Evolutionary conservation across 2,888 invertebrate genomes (phyloP), one percentile per base, ranked within the genome.

Genomic region (Siphonodentalium dalli): DNA sequence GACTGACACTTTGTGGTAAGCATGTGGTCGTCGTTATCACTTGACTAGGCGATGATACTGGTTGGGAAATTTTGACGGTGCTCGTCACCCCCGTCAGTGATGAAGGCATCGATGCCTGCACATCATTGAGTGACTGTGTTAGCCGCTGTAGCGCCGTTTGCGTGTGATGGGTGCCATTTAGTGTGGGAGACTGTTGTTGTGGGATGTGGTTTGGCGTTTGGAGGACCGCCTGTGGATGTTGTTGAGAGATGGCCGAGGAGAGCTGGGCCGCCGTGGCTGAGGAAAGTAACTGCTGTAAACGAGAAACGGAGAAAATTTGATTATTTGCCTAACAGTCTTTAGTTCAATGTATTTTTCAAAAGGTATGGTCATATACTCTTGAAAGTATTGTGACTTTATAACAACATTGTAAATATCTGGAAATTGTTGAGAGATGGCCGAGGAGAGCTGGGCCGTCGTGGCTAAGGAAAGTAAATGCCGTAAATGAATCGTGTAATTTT

Each of bases 1-100:
- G 74, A 54, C 69, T 70, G 51, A 72, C 68, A 46, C 64, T 71
- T 15, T 69, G 64, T 35, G 72, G 70, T 43, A 72, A 61, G 24
- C 70, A 69, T 49, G 71, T 47, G 21, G 63, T 35, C n/a, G 59
- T 52, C 18, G 48, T 56, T 37, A 44, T 63, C 35, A 52, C 59
- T 57, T 54, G 48, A 26, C 51, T 61, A 54, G 46, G 63, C 53
- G 42, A 53, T 15, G 43, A 43, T 23, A 27, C 60, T 37, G 53
- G 61, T 34, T 28, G 42, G 26, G 40, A 40, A 21, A 41, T 33
- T 41, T 37, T 27, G 31, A 38, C 40, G 43, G 48, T 50, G 26
- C 53, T 44, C 20, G 58, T 46, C 28, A 47, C 43, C 15, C 43
- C 61, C 34, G 63, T 62, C 15, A 63, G 63, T 62, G 51, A 57